phyloP scores from a whole-genome alignment of 2,888 invertebrate species.

The Pedicia rivosa region DNA sequence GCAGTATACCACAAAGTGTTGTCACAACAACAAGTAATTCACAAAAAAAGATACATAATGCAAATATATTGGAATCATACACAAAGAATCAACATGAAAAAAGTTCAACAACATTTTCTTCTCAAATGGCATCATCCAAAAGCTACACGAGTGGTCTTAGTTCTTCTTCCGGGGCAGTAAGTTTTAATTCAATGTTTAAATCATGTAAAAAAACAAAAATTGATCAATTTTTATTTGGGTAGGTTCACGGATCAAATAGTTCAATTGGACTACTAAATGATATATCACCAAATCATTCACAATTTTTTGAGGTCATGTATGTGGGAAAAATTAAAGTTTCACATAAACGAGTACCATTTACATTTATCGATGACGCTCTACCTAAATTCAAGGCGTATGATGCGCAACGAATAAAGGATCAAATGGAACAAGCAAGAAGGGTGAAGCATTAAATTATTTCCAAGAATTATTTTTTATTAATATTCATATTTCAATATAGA shows the following conservation, averaged over 20 bases:
- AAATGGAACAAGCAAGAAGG: conserved; percentile 29
- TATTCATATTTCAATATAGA: conserved; percentile 21
- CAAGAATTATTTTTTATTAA: not conserved
- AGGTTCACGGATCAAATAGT: conserved; percentile 24
- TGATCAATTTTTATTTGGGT: not conserved
- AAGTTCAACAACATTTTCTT: conserved; percentile 26
- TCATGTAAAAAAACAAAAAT: not conserved
- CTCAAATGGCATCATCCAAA: conserved; percentile 21
- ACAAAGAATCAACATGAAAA: conserved; percentile 27
- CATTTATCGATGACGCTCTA: conserved; percentile 81
- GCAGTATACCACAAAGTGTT: not conserved
- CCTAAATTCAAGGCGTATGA: conserved; percentile 69
- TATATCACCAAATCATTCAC: conserved; percentile 72
- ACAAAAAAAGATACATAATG: not conserved
- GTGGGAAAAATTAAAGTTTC: conserved; percentile 74
- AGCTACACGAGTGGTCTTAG: conserved; percentile 31
- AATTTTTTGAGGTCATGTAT: conserved; percentile 82
- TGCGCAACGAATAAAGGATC: conserved; percentile 39
- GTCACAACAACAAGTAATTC: not conserved
- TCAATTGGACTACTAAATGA: conserved; percentile 33
- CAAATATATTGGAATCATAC: conserved; percentile 21
- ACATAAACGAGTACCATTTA: conserved; percentile 46
- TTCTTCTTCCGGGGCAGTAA: not conserved
- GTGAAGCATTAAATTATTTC: conserved; percentile 15
- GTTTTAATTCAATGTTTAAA: not conserved